A percentile compares a stretch with the other conserved stretches of the same genome.
phyloP scores from a whole-genome alignment of 2,888 invertebrate genomes.

The Busseola fusca region DNA sequence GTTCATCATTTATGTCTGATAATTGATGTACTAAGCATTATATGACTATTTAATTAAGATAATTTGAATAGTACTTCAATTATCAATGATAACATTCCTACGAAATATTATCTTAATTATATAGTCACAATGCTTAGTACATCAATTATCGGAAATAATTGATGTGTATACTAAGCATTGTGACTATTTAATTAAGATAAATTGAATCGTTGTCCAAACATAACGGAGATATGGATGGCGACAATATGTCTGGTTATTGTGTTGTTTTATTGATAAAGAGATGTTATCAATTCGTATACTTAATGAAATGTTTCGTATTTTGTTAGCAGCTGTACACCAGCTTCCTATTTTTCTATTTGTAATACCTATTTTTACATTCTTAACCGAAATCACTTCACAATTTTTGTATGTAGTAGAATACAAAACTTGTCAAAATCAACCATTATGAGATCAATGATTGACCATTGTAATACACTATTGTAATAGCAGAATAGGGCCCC shows the following conservation, averaged over 20 bases:
- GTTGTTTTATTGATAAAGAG: slow-evolving; percentile 26
- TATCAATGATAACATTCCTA: too few species aligned
- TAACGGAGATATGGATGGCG: slow-evolving; percentile 30
- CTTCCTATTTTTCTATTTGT: neutral
- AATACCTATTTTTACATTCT: neutral
- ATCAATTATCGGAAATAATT: neutral
- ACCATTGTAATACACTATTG: too few species aligned
- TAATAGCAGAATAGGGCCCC: too few species aligned
- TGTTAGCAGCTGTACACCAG: neutral
- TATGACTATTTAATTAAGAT: too few species aligned
- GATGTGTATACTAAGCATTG: neutral
- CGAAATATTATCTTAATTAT: too few species aligned
- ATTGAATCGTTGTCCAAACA: slow-evolving; percentile 35
- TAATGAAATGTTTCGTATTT: slow-evolving; percentile 12
- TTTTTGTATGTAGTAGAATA: too few species aligned
- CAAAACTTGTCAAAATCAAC: too few species aligned
- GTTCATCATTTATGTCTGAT: too few species aligned
- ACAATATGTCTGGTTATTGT: slow-evolving; percentile 33
- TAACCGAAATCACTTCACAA: neutral
- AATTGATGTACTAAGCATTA: too few species aligned
- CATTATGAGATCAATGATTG: too few species aligned
- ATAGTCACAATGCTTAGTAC: too few species aligned
- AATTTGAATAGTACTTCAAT: too few species aligned
- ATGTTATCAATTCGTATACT: slow-evolving; percentile 13
- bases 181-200: slow-evolving; percentile 11